Evolutionary conservation across 2,113 vertebrate genomes (phyloP), one percentile per base, ranked within the genome.

Genomic region (Polypterus senegalus): DNA sequence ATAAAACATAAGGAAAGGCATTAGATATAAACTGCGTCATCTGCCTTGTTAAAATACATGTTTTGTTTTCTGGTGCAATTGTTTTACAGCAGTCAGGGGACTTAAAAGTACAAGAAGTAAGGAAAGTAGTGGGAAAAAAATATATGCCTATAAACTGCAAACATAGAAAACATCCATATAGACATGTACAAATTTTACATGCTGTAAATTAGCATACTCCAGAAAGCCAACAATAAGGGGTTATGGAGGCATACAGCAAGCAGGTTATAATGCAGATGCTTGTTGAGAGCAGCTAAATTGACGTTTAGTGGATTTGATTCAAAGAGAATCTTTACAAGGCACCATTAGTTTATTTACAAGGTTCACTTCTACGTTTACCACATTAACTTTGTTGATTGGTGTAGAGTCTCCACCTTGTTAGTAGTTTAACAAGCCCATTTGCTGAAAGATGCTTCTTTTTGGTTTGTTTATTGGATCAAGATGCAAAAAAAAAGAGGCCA

Each of bases 321-420:
- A 82, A 81, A 87, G 80, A 76, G 77, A 77, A 88, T 89, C 81
- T 92, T 90, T 96, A 94, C 91, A 94, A 90, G 85, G 88, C 87
- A 88, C 76, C 81, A 89, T 92, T 93, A 91, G 89, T 94, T 90
- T 88, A 96, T 95, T 89, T 97, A 97, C 94, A 97, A 59, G 79
- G 71, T 74, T 83, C 67, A 68, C 75, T 81, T 81, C 79, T 80
- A 74, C 78, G 82, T 78, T 27, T 70, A 81, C 78, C 70, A 77
- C 76, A 83, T 87, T 89, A 89, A 88, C 74, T 80, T 70, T 68
- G 63, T 77, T 73, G 69, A 70, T 59, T 58, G 64, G 67, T 78
- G 67, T 71, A 75, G 78, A 69, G 71, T 76, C 74, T 88, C 84
- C 66, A 64, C 80, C 77, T 81, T 85, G 91, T 96, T 94, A 97